A percentile compares a stretch with the other conserved stretches of the same genome.
Conservation (phyloP, 2,797 vertebrate species). For the Capromys pilorides region DNA sequence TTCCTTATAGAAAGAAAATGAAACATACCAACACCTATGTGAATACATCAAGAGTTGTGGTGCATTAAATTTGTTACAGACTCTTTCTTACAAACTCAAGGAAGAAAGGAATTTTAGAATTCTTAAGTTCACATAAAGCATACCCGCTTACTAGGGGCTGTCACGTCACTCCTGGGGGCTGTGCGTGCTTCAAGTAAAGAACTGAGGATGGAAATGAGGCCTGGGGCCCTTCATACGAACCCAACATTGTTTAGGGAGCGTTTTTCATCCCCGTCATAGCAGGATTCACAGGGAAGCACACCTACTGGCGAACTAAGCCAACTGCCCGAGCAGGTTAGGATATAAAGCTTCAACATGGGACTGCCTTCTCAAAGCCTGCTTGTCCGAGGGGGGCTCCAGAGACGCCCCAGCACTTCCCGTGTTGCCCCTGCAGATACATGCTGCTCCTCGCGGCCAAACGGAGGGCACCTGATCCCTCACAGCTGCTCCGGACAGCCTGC, state of each 20-base stretch:
- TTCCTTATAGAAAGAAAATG: background rate
- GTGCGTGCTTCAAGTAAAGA: background rate
- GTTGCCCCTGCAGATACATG: background rate
- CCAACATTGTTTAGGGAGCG: background rate
- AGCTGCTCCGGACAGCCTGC: background rate
- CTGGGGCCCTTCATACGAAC: background rate
- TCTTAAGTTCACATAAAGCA: conserved; percentile 2
- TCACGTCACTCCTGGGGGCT: background rate
- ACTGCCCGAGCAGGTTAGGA: background rate
- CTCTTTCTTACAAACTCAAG: conserved; percentile 48
- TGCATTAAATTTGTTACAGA: conserved; percentile 6
- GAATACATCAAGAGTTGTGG: conserved; percentile 29
- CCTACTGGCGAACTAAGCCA: background rate
- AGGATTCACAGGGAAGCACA: background rate
- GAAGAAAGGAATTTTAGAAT: conserved; percentile 13
- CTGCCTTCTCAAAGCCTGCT: background rate
- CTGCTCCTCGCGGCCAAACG: background rate
- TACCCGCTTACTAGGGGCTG: background rate
- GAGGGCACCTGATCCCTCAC: background rate
- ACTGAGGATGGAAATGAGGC: background rate
- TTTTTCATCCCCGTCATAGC: background rate
- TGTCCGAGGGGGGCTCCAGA: background rate
- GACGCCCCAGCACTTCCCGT: background rate
- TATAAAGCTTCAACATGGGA: background rate
- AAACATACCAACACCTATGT: conserved; percentile 22